Conservation (phyloP, 37 sponge, comb jelly and placozoan genomes). For the Halisarca cf. caerulea region DNA sequence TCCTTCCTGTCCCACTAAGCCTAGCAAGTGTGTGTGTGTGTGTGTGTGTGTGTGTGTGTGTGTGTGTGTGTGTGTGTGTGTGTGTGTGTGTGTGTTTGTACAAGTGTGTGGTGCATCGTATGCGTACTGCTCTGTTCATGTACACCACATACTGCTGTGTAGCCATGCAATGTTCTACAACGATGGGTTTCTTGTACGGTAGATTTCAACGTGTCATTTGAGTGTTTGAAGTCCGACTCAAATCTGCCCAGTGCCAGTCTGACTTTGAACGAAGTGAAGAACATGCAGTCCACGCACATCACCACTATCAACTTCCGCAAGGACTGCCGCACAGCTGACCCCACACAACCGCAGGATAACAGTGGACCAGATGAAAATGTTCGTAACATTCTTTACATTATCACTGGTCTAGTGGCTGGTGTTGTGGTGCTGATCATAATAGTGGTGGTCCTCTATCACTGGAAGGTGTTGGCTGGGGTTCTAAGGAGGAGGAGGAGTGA, state of each 20-base stretch:
- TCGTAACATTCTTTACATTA: conserved; percentile 36
- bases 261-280: too few species aligned
- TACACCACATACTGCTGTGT: too few species aligned
- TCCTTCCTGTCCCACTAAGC: neutral
- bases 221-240: too few species aligned
- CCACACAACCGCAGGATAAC: neutral
- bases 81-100: neutral
- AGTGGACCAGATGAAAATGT: neutral
- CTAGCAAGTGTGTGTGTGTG: neutral
- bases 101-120: neutral
- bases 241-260: too few species aligned
- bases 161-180: too few species aligned
- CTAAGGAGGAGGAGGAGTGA: conserved; percentile 44
- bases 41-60: conserved; percentile 3
- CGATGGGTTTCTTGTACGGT: too few species aligned
- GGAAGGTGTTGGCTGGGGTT: conserved; percentile 31
- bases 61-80: neutral
- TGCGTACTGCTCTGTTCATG: too few species aligned
- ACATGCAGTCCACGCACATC: too few species aligned
- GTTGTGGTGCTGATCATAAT: conserved; percentile 48
- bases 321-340: neutral
- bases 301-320: too few species aligned
- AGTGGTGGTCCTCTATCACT: conserved; percentile 49
- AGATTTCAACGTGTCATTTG: too few species aligned
- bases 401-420: conserved; percentile 42